These are phyloP conservation scores for Porites lutea DNA, from an alignment of 64 coral and sea anemone species.

Conservation along the genomic window DNA sequence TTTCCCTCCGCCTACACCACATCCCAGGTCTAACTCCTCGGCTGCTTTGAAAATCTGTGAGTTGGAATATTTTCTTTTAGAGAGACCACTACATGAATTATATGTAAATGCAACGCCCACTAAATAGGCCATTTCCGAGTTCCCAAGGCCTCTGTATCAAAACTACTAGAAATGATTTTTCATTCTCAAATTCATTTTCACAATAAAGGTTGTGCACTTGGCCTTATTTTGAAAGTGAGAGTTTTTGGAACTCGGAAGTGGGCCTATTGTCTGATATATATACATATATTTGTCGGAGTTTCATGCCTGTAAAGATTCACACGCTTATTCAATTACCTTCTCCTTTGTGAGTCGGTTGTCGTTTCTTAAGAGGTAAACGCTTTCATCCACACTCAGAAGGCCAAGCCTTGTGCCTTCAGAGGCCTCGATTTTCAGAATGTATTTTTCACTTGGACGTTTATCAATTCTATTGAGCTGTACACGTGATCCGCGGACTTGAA, in stretches of 20 bases:
- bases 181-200: too few relatives aligned
- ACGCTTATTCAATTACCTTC: slow-evolving; percentile 28
- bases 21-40: slow-evolving; percentile 91
- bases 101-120: too few relatives aligned
- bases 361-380: slow-evolving; percentile 91
- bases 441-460: neutral
- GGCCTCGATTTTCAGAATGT: slow-evolving; percentile 43
- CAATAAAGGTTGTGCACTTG: too few relatives aligned
- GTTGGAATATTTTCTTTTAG: neutral
- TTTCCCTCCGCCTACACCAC: slow-evolving; percentile 86
- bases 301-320: neutral
- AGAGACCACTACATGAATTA: too few relatives aligned
- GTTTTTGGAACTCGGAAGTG: too few relatives aligned
- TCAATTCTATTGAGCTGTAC: neutral
- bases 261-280: too few relatives aligned
- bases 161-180: too few relatives aligned
- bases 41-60: slow-evolving; percentile 74
- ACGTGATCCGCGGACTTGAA: neutral
- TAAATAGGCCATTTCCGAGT: too few relatives aligned
- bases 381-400: slow-evolving; percentile 82
- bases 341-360: slow-evolving; percentile 79
- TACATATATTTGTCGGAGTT: too few relatives aligned
- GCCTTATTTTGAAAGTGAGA: too few relatives aligned
- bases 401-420: slow-evolving; percentile 60
- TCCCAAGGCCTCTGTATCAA: too few relatives aligned